These are phyloP conservation scores for Zosterops japonicus DNA, from an alignment of 2,113 vertebrate genomes.

Conservation along the genomic window DNA sequence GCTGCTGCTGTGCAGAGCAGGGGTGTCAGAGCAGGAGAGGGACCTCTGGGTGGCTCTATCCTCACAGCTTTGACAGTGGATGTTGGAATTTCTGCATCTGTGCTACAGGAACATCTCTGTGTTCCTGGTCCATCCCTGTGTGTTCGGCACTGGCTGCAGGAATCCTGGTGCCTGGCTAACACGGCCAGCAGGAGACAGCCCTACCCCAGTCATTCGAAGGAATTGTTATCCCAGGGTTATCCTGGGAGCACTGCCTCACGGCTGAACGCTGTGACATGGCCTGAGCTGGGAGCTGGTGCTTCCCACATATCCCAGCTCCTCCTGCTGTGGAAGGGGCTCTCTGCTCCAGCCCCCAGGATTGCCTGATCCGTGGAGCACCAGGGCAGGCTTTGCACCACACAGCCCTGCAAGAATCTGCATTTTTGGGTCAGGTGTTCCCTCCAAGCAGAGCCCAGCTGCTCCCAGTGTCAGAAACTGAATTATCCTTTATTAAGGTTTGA, in stretches of 20 bases:
- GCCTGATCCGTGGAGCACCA: rapidly evolving
- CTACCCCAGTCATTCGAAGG: not conserved
- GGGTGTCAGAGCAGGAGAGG: not conserved
- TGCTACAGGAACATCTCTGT: not conserved
- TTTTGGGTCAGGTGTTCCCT: not conserved
- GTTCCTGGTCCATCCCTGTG: not conserved
- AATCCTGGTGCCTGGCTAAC: rapidly evolving
- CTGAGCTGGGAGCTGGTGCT: not conserved
- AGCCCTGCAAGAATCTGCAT: not conserved
- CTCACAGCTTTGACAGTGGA: not conserved
- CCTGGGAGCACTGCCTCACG: not conserved
- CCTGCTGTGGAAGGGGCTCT: not conserved
- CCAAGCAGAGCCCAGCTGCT: not conserved
- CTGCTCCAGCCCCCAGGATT: not conserved
- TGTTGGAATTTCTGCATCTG: rapidly evolving
- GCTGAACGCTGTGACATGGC: rapidly evolving
- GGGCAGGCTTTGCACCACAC: not conserved
- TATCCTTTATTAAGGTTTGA: not conserved
- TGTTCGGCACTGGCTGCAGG: not conserved
- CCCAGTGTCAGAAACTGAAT: not conserved
- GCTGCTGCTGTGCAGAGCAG: not conserved
- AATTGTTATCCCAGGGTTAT: not conserved
- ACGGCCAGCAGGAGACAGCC: not conserved
- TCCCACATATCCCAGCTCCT: rapidly evolving
- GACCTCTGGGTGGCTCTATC: slow-evolving; percentile 41